phyloP scores from a whole-genome alignment of 2,888 invertebrate species.

The Sesia bembeciformis region DNA sequence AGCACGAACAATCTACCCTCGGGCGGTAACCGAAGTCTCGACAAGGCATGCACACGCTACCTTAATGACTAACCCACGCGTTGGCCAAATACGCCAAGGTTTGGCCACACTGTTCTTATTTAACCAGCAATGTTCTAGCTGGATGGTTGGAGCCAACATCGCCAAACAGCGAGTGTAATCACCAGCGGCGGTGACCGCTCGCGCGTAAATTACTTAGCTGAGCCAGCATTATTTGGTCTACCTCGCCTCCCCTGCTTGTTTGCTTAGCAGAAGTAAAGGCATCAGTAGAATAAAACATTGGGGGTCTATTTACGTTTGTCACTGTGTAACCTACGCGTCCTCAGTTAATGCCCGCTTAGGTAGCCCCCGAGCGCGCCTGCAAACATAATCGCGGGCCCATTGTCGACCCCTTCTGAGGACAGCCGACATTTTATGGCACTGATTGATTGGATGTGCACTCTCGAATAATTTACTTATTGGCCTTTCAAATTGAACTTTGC shows the following conservation, averaged over 20 bases:
- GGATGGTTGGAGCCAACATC: slow-evolving; percentile 36
- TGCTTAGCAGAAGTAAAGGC: slow-evolving; percentile 6
- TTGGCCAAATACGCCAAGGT: slow-evolving; percentile 11
- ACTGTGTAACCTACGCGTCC: slow-evolving; percentile 48
- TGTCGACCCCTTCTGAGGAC: slow-evolving; percentile 41
- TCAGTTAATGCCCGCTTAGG: slow-evolving; percentile 65
- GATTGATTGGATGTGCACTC: slow-evolving; percentile 38
- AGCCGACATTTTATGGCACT: slow-evolving; percentile 32
- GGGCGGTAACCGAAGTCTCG: slow-evolving; percentile 24
- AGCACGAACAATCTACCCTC: slow-evolving; percentile 32
- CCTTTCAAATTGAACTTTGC: too few species aligned
- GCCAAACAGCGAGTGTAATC: slow-evolving; percentile 61
- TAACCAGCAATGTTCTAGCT: neutral
- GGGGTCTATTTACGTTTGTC: slow-evolving; percentile 33
- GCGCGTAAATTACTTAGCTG: slow-evolving; percentile 63
- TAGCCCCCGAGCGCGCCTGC: slow-evolving; percentile 50
- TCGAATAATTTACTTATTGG: too few species aligned
- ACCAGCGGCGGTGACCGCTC: slow-evolving; percentile 63
- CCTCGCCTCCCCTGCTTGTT: slow-evolving; percentile 6
- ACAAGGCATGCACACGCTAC: slow-evolving; percentile 49
- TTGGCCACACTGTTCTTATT: slow-evolving; percentile 1
- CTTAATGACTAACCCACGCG: slow-evolving; percentile 46
- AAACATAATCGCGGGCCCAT: slow-evolving; percentile 58
- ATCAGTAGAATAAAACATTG: slow-evolving; percentile 10
- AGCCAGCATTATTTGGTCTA: slow-evolving; percentile 26